A percentile compares a stretch with the other conserved stretches of the same genome.
Conservation (phyloP, 2,888 invertebrate species). For the Tuta absoluta region DNA sequence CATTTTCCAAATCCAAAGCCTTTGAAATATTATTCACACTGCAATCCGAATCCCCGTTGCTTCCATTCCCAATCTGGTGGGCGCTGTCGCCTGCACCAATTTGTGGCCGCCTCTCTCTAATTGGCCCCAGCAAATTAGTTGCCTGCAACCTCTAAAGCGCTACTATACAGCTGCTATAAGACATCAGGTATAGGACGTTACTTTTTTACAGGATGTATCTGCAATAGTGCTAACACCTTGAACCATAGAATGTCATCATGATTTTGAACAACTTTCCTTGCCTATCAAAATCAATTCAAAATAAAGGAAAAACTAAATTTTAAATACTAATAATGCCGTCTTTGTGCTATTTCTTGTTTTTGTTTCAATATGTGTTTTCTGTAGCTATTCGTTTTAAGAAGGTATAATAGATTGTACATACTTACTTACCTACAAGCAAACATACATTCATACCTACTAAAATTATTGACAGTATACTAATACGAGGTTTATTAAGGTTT, state of each 20-base stretch:
- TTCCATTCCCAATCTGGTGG: slow-evolving; percentile 28
- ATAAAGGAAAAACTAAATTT: too few species aligned
- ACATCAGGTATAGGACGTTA: background rate
- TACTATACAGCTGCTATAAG: slow-evolving; percentile 9
- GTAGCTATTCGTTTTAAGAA: too few species aligned
- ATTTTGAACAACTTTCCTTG: background rate
- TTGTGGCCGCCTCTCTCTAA: slow-evolving; percentile 42
- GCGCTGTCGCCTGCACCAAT: slow-evolving; percentile 32
- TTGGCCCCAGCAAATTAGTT: slow-evolving; percentile 34
- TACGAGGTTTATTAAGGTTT: too few species aligned
- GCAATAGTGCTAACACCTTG: background rate
- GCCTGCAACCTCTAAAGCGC: slow-evolving; percentile 15
- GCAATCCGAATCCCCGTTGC: slow-evolving; percentile 15
- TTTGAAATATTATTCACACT: slow-evolving; percentile 2
- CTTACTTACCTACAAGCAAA: too few species aligned
- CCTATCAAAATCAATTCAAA: too few species aligned
- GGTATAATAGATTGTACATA: too few species aligned
- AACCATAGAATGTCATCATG: background rate
- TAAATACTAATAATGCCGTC: too few species aligned
- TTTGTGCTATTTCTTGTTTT: too few species aligned
- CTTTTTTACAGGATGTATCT: background rate
- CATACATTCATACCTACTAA: too few species aligned
- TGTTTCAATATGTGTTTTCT: too few species aligned
- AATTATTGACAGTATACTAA: too few species aligned
- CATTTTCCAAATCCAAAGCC: background rate